Evolutionary conservation across 2,888 invertebrate species (phyloP).

Genomic region (Julus scandinavius): DNA sequence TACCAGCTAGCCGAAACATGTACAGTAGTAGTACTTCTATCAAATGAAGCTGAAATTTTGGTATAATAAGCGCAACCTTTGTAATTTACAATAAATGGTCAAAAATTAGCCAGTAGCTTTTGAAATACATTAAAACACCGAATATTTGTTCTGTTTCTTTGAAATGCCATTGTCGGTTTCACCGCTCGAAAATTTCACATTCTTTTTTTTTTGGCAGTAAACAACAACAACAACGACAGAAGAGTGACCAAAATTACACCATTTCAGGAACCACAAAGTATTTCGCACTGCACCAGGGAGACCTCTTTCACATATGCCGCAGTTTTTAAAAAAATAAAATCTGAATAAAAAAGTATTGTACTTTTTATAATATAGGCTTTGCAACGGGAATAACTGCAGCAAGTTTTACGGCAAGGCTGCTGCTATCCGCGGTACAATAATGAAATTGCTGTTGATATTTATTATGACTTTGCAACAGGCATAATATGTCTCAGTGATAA

Average conservation of each 20-base stretch:
- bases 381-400: slow-evolving; percentile 5
- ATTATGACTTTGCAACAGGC: background rate
- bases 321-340: slow-evolving; percentile 25
- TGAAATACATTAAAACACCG: slow-evolving; percentile 24
- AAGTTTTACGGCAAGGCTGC: background rate
- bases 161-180: slow-evolving; percentile 1
- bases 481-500: background rate
- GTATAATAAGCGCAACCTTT: background rate
- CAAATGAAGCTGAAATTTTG: background rate
- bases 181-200: background rate
- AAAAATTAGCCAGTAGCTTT: slow-evolving; percentile 28
- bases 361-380: slow-evolving; percentile 45
- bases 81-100: slow-evolving; percentile 44
- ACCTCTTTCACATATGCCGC: background rate
- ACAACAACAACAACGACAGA: slow-evolving; percentile 38
- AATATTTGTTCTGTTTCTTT: slow-evolving; percentile 11
- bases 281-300: slow-evolving; percentile 36
- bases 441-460: slow-evolving; percentile 20
- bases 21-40: too few relatives aligned
- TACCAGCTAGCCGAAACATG: too few relatives aligned
- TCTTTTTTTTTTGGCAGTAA: slow-evolving; percentile 22
- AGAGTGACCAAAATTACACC: slow-evolving; percentile 46
- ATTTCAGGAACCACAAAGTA: slow-evolving; percentile 45
- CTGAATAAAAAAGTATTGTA: slow-evolving; percentile 42
- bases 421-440: background rate